Base-by-base conservation (phyloP, 2,797 vertebrate species). In the Neoniphon sammara region DNA sequence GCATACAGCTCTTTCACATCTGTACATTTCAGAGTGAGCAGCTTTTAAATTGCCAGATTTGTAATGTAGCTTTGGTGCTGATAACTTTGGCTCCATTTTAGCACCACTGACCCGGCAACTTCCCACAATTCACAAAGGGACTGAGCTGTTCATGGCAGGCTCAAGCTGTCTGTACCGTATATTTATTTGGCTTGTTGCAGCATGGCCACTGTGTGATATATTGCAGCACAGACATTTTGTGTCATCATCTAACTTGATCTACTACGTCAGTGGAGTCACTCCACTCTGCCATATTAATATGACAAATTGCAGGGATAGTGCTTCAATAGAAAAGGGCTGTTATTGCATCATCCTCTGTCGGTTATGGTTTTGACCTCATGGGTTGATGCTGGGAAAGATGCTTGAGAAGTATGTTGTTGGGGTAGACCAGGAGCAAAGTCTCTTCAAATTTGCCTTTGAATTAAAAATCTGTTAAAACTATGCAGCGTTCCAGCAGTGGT, bases 231-330 rank as follows among this genome's bases (percentile, higher is more conserved):
- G 76, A 70, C 52, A 36, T 77, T 85, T 65, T 71, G 78, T 88
- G 80, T 85, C 83, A 83, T 87, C 81, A 86, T 87, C 89, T 87
- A 85, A 87, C 69, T 80, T 78, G 73, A 85, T 88, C 70, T 73
- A 70, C 42, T 53, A 70, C 63, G 87, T 85, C 84, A 87, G 78
- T 63, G 57, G 69, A 80, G 69, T 44, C 52, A 69, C 59, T 78
- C 52, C 30, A 53, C 50, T 64, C 36, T 64, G 56, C 50, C 70
- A 74, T 31, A 76, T 82, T 87, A 70, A 80, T 71, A 89, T 88
- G 82, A 87, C 49, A 80, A 76, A 88, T 66, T 66, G 59, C 71
- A 66, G 61, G 49, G 25, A 64, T 50, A 54, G 39, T 14, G 52
- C 56, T 17, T 44, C 66, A n/a, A 69, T 59, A 69, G 50, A 73